Percentiles rank a stretch among this genome's conserved stretches.
Evolutionary conservation across 2,888 invertebrate species (phyloP).

Genomic region (Pycnomerus fuliginosus): DNA sequence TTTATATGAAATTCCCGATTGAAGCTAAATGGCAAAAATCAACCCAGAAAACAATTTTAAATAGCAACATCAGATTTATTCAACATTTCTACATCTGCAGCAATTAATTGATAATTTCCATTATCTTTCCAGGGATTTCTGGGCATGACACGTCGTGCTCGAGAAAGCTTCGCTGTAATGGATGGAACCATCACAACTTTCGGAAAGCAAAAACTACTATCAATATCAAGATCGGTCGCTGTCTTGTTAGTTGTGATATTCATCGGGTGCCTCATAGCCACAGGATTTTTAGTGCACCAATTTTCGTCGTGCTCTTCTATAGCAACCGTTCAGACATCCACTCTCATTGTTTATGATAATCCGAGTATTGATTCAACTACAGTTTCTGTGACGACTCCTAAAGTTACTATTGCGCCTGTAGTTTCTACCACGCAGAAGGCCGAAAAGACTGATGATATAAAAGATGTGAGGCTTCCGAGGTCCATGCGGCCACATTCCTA

Average conservation of each 20-base stretch:
- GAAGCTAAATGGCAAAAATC: too few species aligned
- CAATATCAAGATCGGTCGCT: slow-evolving; percentile 65
- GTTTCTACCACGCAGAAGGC: slow-evolving; percentile 3
- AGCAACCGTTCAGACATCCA: slow-evolving; percentile 54
- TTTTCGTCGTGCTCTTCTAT: slow-evolving; percentile 66
- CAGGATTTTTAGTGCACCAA: slow-evolving; percentile 75
- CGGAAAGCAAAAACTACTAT: slow-evolving; percentile 63
- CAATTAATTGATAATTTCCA: too few species aligned
- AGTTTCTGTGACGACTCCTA: not conserved
- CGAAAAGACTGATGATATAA: slow-evolving; percentile 10
- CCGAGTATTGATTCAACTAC: slow-evolving; percentile 49
- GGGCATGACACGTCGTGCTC: slow-evolving; percentile 38
- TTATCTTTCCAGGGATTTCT: too few species aligned
- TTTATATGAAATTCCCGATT: too few species aligned
- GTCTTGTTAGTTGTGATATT: slow-evolving; percentile 65
- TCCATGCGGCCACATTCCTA: slow-evolving; percentile 69
- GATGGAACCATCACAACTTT: slow-evolving; percentile 57
- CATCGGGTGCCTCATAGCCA: slow-evolving; percentile 64
- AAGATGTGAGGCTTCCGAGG: slow-evolving; percentile 69
- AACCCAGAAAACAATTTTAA: too few species aligned
- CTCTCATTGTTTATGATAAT: slow-evolving; percentile 35
- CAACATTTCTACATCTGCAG: too few species aligned
- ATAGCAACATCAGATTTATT: too few species aligned
- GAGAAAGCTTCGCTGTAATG: slow-evolving; percentile 39
- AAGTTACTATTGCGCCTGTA: not conserved